phyloP scores from a whole-genome alignment of 2,888 invertebrate species.

The Diarsia brunnea region DNA sequence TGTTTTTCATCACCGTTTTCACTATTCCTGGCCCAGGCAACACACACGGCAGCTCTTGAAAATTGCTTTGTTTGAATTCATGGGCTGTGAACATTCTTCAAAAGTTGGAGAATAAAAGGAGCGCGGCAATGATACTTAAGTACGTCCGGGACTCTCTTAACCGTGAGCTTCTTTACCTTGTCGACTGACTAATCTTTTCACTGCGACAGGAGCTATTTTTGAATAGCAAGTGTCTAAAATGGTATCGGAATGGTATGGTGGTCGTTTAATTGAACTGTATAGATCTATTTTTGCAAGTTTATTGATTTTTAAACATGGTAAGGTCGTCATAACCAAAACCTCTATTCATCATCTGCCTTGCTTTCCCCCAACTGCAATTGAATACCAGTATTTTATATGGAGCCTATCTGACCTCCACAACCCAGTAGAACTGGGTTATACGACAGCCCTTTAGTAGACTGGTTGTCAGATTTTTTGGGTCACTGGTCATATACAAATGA shows the following conservation, averaged over 20 bases:
- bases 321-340: not conserved
- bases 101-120: conserved; percentile 10
- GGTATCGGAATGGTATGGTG: too few relatives aligned
- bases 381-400: too few relatives aligned
- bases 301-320: not conserved
- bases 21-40: not conserved
- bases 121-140: conserved; percentile 29
- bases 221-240: not conserved
- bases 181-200: not conserved
- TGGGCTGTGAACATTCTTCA: not conserved
- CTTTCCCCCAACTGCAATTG: too few relatives aligned
- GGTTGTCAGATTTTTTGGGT: too few relatives aligned
- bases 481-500: too few relatives aligned
- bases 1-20: too few relatives aligned
- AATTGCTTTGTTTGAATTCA: conserved; percentile 9
- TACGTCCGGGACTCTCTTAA: not conserved
- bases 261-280: not conserved
- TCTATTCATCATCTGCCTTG: too few relatives aligned
- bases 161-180: not conserved
- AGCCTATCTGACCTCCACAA: too few relatives aligned
- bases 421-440: too few relatives aligned
- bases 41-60: not conserved
- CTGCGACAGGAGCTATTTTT: not conserved
- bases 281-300: not conserved
- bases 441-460: too few relatives aligned